These are phyloP conservation scores for Microcebus tavaratra DNA, from an alignment of 2,113 vertebrate genomes.

Conservation along the genomic window DNA sequence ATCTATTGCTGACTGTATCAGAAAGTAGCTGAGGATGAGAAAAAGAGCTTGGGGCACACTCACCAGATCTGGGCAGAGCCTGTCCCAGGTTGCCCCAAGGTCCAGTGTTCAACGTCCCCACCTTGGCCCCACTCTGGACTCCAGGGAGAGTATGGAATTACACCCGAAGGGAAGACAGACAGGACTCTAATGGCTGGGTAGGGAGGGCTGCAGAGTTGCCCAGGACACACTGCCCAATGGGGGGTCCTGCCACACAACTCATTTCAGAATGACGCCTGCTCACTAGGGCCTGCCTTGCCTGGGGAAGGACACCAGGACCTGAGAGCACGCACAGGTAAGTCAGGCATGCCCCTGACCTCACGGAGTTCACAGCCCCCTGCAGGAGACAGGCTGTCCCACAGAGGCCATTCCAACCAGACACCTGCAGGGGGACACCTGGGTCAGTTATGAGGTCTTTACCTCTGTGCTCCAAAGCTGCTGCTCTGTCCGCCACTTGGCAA, in stretches of 20 bases:
- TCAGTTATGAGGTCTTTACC: not conserved
- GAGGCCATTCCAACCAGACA: not conserved
- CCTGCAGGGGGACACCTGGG: not conserved
- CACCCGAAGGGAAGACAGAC: not conserved
- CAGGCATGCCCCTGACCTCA: not conserved
- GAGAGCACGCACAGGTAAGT: not conserved
- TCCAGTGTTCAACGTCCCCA: accelerated
- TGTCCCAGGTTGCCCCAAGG: not conserved
- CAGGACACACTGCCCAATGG: not conserved
- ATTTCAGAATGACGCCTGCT: not conserved
- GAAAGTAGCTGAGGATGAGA: not conserved
- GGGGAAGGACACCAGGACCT: not conserved
- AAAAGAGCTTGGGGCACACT: not conserved
- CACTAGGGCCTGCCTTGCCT: not conserved
- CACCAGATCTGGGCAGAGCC: not conserved
- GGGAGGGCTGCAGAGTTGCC: not conserved
- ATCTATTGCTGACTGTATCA: not conserved
- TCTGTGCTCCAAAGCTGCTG: not conserved
- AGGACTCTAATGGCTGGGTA: not conserved
- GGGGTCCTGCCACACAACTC: not conserved
- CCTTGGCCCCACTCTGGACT: not conserved
- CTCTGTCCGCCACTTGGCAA: no score
- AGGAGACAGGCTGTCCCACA: not conserved
- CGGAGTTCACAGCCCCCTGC: not conserved
- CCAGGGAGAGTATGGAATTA: not conserved